A percentile compares a stretch with the other conserved stretches of the same genome.
These are phyloP conservation scores for human DNA, from an alignment of 2,113 vertebrate genomes.

Conservation along the genomic window DNA sequence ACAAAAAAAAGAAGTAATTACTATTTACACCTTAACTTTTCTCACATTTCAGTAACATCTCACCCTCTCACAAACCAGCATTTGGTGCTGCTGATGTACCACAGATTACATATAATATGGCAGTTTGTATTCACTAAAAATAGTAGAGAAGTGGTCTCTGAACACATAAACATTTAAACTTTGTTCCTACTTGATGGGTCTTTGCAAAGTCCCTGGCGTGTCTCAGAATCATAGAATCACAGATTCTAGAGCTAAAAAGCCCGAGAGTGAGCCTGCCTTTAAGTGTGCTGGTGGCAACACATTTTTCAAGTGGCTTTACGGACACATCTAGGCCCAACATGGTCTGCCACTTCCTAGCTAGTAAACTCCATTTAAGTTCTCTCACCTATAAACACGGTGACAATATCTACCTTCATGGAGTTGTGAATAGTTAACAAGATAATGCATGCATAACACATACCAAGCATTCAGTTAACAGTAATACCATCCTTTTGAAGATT, in stretches of 20 bases:
- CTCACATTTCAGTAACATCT: background rate
- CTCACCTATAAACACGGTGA: background rate
- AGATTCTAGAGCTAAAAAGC: background rate
- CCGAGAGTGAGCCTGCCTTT: background rate
- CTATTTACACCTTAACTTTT: background rate
- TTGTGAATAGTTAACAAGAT: background rate
- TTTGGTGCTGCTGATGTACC: background rate
- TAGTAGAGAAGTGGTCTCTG: background rate
- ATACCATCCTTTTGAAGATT: background rate
- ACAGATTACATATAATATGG: background rate
- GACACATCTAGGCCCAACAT: background rate
- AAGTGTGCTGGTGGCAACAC: background rate
- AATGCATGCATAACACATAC: background rate
- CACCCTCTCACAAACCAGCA: background rate
- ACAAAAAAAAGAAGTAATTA: background rate
- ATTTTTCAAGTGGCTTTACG: slow-evolving; percentile 20
- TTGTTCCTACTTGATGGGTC: background rate
- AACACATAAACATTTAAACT: background rate
- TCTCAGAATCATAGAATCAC: background rate
- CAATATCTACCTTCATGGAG: background rate
- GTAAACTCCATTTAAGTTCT: slow-evolving; percentile 7
- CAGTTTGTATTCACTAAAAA: background rate
- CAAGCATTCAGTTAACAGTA: background rate
- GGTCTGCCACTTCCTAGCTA: background rate
- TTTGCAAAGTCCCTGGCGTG: background rate